Conservation (phyloP, 2,888 invertebrate species). For the Chymomyza fuscimana region DNA sequence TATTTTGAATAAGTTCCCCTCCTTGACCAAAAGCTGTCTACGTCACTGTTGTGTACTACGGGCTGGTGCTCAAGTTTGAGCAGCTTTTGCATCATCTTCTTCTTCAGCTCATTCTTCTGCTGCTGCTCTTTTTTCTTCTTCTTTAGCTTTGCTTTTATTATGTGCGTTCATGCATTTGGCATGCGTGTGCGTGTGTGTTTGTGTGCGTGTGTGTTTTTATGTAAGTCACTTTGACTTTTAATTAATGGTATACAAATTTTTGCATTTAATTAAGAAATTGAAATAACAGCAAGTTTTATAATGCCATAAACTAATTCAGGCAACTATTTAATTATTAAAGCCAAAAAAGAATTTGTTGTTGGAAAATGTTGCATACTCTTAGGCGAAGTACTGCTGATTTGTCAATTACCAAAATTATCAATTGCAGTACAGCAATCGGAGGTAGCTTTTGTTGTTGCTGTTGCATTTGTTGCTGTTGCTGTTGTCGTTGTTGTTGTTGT, state of each 20-base stretch:
- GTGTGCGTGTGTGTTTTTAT: neutral
- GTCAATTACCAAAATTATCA: neutral
- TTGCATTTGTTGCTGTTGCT: too few species aligned
- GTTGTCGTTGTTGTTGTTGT: neutral
- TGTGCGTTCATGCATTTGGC: neutral
- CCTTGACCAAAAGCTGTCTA: too few species aligned
- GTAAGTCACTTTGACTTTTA: neutral
- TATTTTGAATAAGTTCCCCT: too few species aligned
- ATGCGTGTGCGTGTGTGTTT: neutral
- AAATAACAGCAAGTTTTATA: neutral
- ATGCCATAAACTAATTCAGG: neutral
- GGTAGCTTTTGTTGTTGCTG: neutral
- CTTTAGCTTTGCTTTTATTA: neutral
- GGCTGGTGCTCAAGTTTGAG: too few species aligned
- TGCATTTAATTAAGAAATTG: neutral
- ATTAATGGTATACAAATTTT: constrained; percentile 2
- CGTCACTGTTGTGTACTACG: too few species aligned
- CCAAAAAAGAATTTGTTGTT: too few species aligned
- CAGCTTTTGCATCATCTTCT: neutral
- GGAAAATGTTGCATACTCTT: too few species aligned
- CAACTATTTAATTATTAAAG: neutral
- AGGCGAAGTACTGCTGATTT: neutral
- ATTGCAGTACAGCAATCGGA: neutral
- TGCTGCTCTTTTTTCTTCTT: neutral
- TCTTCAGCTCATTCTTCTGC: neutral